Evolutionary conservation across 2,113 vertebrate species (phyloP).

Genomic region (Cinclus mexicanus): DNA sequence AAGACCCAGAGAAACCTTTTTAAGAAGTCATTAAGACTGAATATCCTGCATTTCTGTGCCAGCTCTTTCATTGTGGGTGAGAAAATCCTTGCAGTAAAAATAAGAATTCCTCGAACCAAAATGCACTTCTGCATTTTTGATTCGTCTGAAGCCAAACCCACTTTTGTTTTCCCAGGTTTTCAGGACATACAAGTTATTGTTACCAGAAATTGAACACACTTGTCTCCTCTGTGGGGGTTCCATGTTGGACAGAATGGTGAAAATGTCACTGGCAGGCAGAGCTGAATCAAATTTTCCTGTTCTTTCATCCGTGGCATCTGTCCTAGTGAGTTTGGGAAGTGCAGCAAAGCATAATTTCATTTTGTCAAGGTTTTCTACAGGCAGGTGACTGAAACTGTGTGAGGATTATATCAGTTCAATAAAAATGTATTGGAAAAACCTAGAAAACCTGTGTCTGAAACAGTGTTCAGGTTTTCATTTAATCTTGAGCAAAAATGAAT

Average conservation of each 20-base stretch:
- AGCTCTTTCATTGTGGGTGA: neutral
- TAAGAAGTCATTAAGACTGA: neutral
- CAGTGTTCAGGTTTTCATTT: neutral
- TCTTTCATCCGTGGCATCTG: neutral
- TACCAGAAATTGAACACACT: neutral
- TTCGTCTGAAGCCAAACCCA: neutral
- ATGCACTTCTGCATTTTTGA: neutral
- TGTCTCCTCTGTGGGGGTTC: accelerated
- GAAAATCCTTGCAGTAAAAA: neutral
- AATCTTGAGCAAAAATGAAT: neutral
- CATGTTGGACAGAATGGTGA: neutral
- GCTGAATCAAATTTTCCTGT: neutral
- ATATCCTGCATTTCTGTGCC: neutral
- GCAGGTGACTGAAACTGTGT: neutral
- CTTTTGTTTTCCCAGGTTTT: neutral
- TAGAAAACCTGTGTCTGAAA: neutral
- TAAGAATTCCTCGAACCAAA: neutral
- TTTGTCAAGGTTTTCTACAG: neutral
- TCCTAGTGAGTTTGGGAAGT: neutral
- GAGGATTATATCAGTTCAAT: neutral
- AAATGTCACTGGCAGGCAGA: neutral
- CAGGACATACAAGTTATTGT: neutral
- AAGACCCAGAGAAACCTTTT: neutral
- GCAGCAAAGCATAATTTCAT: neutral
- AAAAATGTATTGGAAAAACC: neutral